phyloP scores from a whole-genome alignment of 2,797 vertebrate species.

The Acrossocheilus fasciatus region DNA sequence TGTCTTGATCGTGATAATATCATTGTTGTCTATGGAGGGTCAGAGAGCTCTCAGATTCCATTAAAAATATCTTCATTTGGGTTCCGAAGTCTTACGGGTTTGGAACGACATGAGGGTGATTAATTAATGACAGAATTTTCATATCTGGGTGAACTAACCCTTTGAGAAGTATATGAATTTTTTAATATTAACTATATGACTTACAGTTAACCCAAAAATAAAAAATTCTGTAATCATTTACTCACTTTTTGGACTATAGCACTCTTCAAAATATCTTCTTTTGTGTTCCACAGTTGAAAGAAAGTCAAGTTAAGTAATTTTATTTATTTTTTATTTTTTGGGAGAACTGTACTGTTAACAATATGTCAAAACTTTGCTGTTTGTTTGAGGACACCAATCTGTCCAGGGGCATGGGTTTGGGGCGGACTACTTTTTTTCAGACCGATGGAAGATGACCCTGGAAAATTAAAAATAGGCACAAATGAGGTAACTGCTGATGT shows the following conservation, averaged over 20 bases:
- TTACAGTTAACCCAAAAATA: neutral
- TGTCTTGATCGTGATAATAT: no score
- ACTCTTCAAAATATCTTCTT: neutral
- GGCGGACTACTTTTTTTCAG: no score
- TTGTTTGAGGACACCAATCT: neutral
- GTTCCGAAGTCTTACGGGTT: no score
- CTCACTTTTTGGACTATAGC: neutral
- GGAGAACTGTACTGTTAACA: neutral
- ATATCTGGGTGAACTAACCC: no score
- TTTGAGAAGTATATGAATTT: neutral
- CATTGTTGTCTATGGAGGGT: no score
- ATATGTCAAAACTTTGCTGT: neutral
- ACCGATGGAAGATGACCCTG: no score
- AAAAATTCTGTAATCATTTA: no score
- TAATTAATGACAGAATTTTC: no score
- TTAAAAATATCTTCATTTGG: no score
- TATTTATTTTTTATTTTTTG: neutral
- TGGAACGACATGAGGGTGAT: no score
- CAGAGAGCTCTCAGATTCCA: no score
- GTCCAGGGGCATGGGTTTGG: neutral
- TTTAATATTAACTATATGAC: neutral
- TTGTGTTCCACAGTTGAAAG: neutral
- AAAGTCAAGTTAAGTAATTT: neutral
- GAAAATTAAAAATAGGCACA: neutral
- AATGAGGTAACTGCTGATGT: neutral